Base-by-base conservation (phyloP, 2,113 vertebrate species). In the Oryzias celebensis region DNA sequence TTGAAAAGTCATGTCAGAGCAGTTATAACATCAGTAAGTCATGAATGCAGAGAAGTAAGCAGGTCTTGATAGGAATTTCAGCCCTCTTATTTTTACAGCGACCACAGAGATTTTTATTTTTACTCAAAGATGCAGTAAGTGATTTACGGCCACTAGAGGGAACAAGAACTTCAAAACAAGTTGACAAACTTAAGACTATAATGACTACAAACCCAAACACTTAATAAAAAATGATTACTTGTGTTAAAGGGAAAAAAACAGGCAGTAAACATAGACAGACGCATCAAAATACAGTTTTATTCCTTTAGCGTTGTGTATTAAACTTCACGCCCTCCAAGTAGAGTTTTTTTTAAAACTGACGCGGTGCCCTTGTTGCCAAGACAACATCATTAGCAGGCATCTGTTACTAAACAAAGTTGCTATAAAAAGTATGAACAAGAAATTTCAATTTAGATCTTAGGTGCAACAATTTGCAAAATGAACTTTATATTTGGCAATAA, bases 111-210 rank as follows among this genome's bases (percentile, higher is more conserved):
- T 70, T n/a, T 54, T 43, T 14, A 36, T 61, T 53, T 28, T n/a
- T 24, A 65, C 26, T 71, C 58, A 50, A 83, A 65, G 67, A 45
- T 77, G 69, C 48, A 77, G 43, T 65, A 28, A 50, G 68, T 18
- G 20, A 48, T 58, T 68, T 54, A 36, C 50, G 45, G 24, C 85
- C 87, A 85, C 73, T 71, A 84, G 87, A 78, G 85, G 79, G 79
- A 77, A 86, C 80, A 72, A 73, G 52, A 83, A 53, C 46, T 56
- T 75, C 62, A 85, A 83, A 78, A 63, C 61, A 36, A 77, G 50
- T 52, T 36, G 52, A 49, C 10, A 41, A 44, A 50, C 52, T 28
- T 7, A 22, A 20, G 36, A 48, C 49, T 45, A 48, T 75, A 47
- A 44, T 55, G 17, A 41, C 36, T 20, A 10, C 36, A 1, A 36